Evolutionary conservation across 2,888 invertebrate species (phyloP), one percentile per base, ranked within the genome.

Genomic region (Bruchidius siliquastri): DNA sequence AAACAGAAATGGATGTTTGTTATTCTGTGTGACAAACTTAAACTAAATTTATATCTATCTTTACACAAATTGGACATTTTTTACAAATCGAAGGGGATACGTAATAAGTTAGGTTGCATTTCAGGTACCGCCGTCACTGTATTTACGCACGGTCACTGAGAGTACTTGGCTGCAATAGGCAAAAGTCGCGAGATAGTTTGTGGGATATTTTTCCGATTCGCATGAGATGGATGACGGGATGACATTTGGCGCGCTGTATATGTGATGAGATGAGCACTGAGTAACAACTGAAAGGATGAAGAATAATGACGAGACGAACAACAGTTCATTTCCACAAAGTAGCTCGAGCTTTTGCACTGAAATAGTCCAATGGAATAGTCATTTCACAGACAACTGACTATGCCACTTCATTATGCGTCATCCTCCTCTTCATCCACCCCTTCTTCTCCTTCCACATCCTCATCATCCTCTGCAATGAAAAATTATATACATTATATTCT

Each of bases 41-140:
- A 85, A 83, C 86, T 86, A 86, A 86, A 85, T 85, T 86, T 86
- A 86, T 85, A 86, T 83, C 86, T 87, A 87, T 86, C 84, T 87
- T 87, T 87, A 87, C 87, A 87, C 85, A 86, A 86, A 87, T 85
- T 87, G 87, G 87, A 87, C 87, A 86, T 86, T 86, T 49, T 87
- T 86, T 86, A 86, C 86, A 87, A 86, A 85, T 86, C 83, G 85
- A 86, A 86, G 85, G 84, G 85, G 84, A 82, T 86, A 86, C 86
- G 86, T 85, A 85, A 85, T 86, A 84, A 84, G 83, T 84, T 83
- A 84, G 82, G 83, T 81, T 79, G 69, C 81, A 83, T 84, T 84
- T 84, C 84, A 84, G 84, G 83, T 83, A 83, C 84, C 83, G 83
- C 83, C 82, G 79, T 81, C 81, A 80, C 81, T 80, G 80, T 80